Percentiles rank a stretch among this genome's conserved stretches.
Conservation (phyloP, 2,888 invertebrate genomes). For the Hypena proboscidalis region DNA sequence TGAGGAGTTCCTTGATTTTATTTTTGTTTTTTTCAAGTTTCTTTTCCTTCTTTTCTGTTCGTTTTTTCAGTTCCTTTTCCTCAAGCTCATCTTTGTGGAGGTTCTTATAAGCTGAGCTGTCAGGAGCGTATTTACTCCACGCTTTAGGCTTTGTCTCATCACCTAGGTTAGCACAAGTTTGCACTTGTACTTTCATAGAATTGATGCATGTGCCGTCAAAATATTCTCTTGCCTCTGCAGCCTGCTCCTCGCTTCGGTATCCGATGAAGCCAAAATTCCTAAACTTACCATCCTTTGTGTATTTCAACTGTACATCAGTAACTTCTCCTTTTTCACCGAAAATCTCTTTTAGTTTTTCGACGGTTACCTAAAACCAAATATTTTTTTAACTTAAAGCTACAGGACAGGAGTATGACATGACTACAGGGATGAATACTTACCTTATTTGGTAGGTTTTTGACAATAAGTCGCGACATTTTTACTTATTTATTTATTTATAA, state of each 20-base stretch:
- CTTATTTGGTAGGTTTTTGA: conserved; percentile 95
- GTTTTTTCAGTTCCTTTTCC: conserved; percentile 50
- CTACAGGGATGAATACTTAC: conserved; percentile 79
- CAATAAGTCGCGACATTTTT: conserved; percentile 94
- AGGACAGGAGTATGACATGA: no score
- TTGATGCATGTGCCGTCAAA: conserved; percentile 95
- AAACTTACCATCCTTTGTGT: conserved; percentile 95
- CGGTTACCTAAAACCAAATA: conserved; percentile 88
- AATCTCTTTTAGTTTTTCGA: conserved; percentile 89
- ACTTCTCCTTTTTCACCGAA: conserved; percentile 93
- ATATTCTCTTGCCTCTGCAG: conserved; percentile 89
- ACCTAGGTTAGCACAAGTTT: conserved; percentile 89
- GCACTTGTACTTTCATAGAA: conserved; percentile 92
- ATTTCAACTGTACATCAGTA: conserved; percentile 97
- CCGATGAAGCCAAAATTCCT: conserved; percentile 98
- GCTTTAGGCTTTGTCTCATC: conserved; percentile 91
- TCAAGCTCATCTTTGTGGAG: conserved; percentile 71
- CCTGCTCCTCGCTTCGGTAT: conserved; percentile 92
- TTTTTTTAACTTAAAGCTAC: conserved; percentile 7
- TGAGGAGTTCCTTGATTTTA: conserved; percentile 88
- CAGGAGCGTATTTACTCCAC: conserved; percentile 96
- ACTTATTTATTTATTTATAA: background rate
- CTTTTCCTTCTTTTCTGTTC: conserved; percentile 61
- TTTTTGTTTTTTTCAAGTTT: conserved; percentile 72
- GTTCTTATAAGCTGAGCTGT: conserved; percentile 88